Base-by-base conservation (phyloP, 2,797 vertebrate genomes). In the Leucoraja ocellata region DNA sequence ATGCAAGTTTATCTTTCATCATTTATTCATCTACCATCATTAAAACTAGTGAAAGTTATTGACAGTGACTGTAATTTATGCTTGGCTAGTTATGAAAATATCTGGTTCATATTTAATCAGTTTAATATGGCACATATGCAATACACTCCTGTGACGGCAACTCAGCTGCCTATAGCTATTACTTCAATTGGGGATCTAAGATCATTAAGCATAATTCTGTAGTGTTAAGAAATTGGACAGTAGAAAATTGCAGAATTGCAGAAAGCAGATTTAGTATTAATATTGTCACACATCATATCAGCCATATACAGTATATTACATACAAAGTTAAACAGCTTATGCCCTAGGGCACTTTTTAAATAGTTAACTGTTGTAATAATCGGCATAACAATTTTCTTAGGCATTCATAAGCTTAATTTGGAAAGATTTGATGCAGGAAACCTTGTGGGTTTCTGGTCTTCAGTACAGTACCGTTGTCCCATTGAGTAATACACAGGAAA, bases 221-320 rank as follows among this genome's bases (percentile, higher is more conserved):
- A 28, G 68, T 92, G 73, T 74, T 92, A 74, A 92, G 71, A 36
- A 92, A 76, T 92, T 76, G 90, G 18, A 92, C 39, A 92, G 39
- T 92, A 54, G 71, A 54, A 91, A 74, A 91, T 46, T 74, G 68
- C 68, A 54, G 68, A 46, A 8, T 73, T 25, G 32, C 68, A 46
- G 21, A 10, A 25, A 18, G 90, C 68, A 91, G 90, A 74, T 74
- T 91, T 74, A 46, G 74, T 28, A 54, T 71, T 28, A 13, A 39
- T 9, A 54, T 46, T 91, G 90, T 54, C 68, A 21, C 21, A 54
- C 90, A 74, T 74, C 90, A 91, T 68, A 46, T 73, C 65, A 76
- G 73, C 71, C 54, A 92, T n/a, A 58, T 76, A 91, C 18, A 68
- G 16, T 68, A 21, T 74, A 54, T 76, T 58, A 92, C 90, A 32